Evolutionary conservation across 2,113 vertebrate genomes (phyloP).

Genomic region (Lucifuga dentata): DNA sequence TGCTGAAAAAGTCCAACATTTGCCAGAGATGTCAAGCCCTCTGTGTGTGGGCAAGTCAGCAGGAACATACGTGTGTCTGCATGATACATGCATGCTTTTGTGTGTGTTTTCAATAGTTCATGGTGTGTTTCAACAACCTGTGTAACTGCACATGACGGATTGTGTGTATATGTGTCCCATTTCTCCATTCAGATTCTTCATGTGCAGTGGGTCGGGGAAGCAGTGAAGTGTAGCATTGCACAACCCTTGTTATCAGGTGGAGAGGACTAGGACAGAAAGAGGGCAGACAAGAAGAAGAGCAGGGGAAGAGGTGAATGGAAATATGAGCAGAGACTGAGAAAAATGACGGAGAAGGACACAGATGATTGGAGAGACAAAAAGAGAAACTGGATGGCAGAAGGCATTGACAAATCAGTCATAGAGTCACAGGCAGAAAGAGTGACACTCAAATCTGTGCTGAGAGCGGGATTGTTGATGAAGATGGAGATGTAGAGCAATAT

Average conservation of each 20-base stretch:
- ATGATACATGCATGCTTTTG: background rate
- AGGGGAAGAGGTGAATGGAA: background rate
- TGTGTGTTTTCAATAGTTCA: background rate
- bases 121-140: background rate
- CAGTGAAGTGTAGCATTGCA: slow-evolving; percentile 40
- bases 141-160: background rate
- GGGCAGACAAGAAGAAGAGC: too few species aligned
- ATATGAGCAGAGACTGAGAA: slow-evolving; percentile 41
- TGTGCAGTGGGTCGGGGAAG: slow-evolving; percentile 41
- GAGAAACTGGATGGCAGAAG: slow-evolving; percentile 23
- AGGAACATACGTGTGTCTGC: slow-evolving; percentile 4
- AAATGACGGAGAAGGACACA: slow-evolving; percentile 14
- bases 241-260: slow-evolving; percentile 64
- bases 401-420: slow-evolving; percentile 31
- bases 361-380: slow-evolving; percentile 48
- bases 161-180: background rate
- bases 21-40: background rate
- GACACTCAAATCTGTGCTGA: slow-evolving; percentile 35
- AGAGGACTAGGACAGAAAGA: slow-evolving; percentile 49
- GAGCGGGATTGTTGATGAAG: slow-evolving; percentile 19
- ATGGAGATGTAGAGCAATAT: slow-evolving; percentile 14
- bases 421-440: slow-evolving; percentile 26
- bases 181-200: slow-evolving; percentile 40
- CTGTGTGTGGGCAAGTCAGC: background rate
- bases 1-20: slow-evolving; percentile 49